These are phyloP conservation scores for Thymelicus lineola DNA, from an alignment of 2,888 invertebrate genomes.

Conservation along the genomic window DNA sequence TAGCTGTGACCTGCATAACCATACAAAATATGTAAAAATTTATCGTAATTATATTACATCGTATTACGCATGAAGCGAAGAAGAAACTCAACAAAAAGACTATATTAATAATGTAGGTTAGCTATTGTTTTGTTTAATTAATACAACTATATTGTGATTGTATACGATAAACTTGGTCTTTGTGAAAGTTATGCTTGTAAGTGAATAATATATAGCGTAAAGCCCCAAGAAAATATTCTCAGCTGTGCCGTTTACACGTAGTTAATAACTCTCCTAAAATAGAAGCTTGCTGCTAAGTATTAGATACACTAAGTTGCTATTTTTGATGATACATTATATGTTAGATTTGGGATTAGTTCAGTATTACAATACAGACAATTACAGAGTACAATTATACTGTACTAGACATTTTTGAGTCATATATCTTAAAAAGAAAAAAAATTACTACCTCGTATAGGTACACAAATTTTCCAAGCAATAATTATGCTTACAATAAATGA, in stretches of 20 bases:
- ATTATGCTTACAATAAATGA: not conserved
- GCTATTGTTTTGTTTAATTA: constrained; percentile 2
- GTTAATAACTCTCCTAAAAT: not conserved
- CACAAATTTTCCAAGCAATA: too few species aligned
- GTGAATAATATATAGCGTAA: constrained; percentile 13
- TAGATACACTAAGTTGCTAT: not conserved
- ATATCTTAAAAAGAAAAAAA: too few species aligned
- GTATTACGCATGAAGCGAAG: not conserved
- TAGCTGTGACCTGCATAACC: constrained; percentile 93
- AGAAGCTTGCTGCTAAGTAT: not conserved
- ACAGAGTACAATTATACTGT: too few species aligned
- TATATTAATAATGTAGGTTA: not conserved
- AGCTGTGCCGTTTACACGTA: not conserved
- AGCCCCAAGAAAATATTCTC: constrained; percentile 5
- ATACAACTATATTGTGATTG: not conserved
- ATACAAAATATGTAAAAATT: not conserved
- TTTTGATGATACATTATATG: too few species aligned
- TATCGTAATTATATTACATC: too few species aligned
- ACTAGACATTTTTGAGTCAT: too few species aligned
- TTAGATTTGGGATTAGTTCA: too few species aligned
- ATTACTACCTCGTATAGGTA: too few species aligned
- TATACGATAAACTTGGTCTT: constrained; percentile 51
- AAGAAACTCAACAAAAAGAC: too few species aligned
- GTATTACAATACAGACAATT: too few species aligned
- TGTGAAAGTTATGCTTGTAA: constrained; percentile 27